These are phyloP conservation scores for Eumeta japonica DNA, from an alignment of 1,140 invertebrate species.

Conservation along the genomic window DNA sequence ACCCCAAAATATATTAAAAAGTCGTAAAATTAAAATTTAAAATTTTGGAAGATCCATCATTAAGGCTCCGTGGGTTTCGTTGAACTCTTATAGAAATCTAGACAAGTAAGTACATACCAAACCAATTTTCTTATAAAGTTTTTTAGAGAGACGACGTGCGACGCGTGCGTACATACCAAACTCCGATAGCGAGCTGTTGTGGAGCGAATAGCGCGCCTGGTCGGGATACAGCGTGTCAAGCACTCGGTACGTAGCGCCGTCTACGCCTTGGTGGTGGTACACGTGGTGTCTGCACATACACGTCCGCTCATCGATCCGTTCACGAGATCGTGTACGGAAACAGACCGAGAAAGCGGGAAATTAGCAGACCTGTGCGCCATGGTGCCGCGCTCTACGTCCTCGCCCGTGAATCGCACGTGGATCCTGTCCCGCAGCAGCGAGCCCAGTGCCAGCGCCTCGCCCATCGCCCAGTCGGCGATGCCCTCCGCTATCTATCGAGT, in stretches of 20 bases:
- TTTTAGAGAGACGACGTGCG: no score
- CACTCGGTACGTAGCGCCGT: slow-evolving; percentile 70
- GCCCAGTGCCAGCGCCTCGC: slow-evolving; percentile 81
- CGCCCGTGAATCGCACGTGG: slow-evolving; percentile 70
- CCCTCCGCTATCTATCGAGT: slow-evolving; percentile 55
- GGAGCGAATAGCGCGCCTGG: slow-evolving; percentile 74
- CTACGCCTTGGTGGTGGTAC: slow-evolving; percentile 76
- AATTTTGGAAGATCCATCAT: no score
- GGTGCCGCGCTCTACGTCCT: slow-evolving; percentile 87
- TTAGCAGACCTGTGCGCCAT: slow-evolving; percentile 64
- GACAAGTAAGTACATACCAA: no score
- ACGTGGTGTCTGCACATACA: slow-evolving; percentile 68
- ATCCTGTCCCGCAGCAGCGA: slow-evolving; percentile 66
- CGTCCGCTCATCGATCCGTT: no score
- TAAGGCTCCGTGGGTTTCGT: no score
- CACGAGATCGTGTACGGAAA: no score
- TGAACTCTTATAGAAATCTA: no score
- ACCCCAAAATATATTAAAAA: no score
- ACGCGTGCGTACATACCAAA: no score
- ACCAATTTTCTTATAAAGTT: no score
- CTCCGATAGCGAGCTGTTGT: slow-evolving; percentile 81
- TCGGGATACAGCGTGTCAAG: slow-evolving; percentile 70
- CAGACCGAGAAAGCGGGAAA: no score
- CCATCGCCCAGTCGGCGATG: slow-evolving; percentile 80
- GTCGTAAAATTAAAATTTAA: no score